Percentiles rank a stretch among this genome's conserved stretches.
Conservation (phyloP, 2,888 invertebrate species). For the Alcis repandata region DNA sequence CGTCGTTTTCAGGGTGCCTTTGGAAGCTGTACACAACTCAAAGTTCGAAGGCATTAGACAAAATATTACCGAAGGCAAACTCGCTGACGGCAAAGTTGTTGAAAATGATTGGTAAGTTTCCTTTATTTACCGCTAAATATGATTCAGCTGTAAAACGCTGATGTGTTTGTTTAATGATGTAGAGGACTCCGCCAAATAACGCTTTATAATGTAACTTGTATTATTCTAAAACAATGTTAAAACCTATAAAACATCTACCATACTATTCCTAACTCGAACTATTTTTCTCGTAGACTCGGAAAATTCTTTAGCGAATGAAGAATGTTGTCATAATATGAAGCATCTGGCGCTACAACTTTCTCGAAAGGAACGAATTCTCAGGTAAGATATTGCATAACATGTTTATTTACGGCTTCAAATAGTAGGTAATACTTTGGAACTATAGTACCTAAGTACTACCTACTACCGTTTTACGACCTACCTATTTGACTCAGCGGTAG, state of each 20-base stretch:
- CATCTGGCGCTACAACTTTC: conserved; percentile 68
- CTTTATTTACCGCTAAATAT: not conserved
- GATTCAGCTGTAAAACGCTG: no score
- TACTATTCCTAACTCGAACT: conserved; percentile 1
- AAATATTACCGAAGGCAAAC: conserved; percentile 58
- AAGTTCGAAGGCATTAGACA: conserved; percentile 58
- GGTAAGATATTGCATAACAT: conserved; percentile 53
- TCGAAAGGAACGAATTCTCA: conserved; percentile 67
- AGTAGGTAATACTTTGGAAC: not conserved
- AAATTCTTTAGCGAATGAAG: conserved; percentile 57
- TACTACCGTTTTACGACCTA: no score
- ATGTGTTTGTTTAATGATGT: no score
- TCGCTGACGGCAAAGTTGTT: conserved; percentile 36
- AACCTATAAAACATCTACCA: not conserved
- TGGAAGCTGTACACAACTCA: conserved; percentile 56
- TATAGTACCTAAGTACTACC: no score
- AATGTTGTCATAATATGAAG: conserved; percentile 71
- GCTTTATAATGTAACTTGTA: no score
- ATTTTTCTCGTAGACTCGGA: conserved; percentile 42
- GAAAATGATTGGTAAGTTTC: conserved; percentile 34
- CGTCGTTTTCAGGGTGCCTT: conserved; percentile 59
- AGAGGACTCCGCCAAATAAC: no score
- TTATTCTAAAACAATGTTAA: no score
- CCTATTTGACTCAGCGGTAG: no score
- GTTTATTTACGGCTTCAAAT: conserved; percentile 9